Percentiles rank a stretch among this genome's conserved stretches.
Conservation (phyloP, 64 coral and sea anemone species). For the Montipora capricornis region DNA sequence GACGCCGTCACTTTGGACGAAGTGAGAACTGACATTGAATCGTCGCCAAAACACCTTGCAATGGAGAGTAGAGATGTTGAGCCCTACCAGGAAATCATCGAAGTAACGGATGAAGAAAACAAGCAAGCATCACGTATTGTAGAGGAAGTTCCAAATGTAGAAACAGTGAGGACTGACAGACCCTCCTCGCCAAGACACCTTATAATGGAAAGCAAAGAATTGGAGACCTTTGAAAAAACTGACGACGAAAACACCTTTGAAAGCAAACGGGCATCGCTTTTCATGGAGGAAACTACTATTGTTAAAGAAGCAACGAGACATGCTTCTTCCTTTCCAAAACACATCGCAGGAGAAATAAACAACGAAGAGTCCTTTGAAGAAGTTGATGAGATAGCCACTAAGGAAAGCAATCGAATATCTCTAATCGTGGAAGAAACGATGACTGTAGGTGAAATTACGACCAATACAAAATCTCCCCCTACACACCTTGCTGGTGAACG, state of each 20-base stretch:
- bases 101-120: neutral
- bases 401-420: neutral
- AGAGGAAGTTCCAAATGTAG: neutral
- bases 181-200: too few relatives aligned
- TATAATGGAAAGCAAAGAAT: too few relatives aligned
- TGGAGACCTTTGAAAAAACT: too few relatives aligned
- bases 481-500: too few relatives aligned
- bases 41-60: slow-evolving; percentile 5
- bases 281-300: neutral
- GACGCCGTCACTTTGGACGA: neutral
- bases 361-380: slow-evolving; percentile 3
- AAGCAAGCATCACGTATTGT: neutral
- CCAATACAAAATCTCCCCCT: too few relatives aligned
- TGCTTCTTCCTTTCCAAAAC: slow-evolving; percentile 2
- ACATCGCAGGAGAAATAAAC: neutral
- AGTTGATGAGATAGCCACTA: too few relatives aligned
- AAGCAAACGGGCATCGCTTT: neutral
- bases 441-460: too few relatives aligned
- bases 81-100: slow-evolving; percentile 4
- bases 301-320: neutral
- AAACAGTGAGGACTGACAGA: neutral
- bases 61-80: neutral
- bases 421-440: too few relatives aligned
- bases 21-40: neutral
- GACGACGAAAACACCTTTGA: neutral